Evolutionary conservation across 2,888 invertebrate species (phyloP).

Genomic region (Graphium colonna): DNA sequence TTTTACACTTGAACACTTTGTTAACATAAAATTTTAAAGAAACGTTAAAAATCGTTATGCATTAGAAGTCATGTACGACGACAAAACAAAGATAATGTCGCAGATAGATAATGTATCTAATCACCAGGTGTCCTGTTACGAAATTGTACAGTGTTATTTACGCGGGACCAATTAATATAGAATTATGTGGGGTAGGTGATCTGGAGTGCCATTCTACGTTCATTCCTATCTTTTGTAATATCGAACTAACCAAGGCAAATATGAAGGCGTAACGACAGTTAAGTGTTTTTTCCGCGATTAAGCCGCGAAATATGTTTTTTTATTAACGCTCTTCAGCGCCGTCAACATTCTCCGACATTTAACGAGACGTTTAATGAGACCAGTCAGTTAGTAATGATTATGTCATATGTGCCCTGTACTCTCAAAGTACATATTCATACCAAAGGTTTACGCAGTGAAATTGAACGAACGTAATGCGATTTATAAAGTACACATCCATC

Average conservation of each 20-base stretch:
- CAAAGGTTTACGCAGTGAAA: conserved; percentile 57
- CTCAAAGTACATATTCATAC: conserved; percentile 66
- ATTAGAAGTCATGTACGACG: too few species aligned
- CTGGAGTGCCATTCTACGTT: conserved; percentile 48
- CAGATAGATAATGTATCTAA: too few species aligned
- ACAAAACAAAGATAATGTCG: too few species aligned
- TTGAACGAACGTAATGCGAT: conserved; percentile 43
- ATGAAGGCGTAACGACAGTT: background rate
- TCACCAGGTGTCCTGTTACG: conserved; percentile 58
- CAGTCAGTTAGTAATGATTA: conserved; percentile 41
- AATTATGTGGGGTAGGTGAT: conserved; percentile 75
- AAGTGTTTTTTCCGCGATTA: conserved; percentile 41
- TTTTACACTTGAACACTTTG: too few species aligned
- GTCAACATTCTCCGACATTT: conserved; percentile 39
- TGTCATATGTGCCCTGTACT: conserved; percentile 48
- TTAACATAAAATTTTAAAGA: too few species aligned
- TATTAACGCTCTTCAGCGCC: conserved; percentile 42
- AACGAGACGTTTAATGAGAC: conserved; percentile 9
- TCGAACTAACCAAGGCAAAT: background rate
- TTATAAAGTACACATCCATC: conserved; percentile 64
- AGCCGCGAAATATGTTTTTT: conserved; percentile 42
- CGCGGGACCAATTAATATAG: conserved; percentile 76
- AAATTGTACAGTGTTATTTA: conserved; percentile 52
- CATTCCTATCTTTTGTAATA: conserved; percentile 23
- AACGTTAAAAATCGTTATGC: too few species aligned